phyloP scores from a whole-genome alignment of 2,888 invertebrate species.

The Dusona sp. region DNA sequence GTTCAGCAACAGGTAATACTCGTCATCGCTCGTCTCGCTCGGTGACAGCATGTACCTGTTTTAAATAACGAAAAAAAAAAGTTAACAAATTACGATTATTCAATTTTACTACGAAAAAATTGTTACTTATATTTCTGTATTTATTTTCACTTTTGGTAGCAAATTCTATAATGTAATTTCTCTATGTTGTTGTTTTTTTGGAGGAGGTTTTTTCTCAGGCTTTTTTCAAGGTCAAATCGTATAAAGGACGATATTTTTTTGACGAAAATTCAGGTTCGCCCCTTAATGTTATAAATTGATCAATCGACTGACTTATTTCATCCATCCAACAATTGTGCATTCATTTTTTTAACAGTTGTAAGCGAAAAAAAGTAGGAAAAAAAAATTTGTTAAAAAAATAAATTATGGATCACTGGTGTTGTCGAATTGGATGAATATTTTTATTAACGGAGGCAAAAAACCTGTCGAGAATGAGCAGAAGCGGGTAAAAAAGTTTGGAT shows the following conservation, averaged over 20 bases:
- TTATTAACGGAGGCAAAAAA: neutral
- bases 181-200: neutral
- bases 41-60: conserved; percentile 87
- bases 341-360: no score
- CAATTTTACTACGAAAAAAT: neutral
- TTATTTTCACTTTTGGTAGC: neutral
- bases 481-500: neutral
- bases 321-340: no score
- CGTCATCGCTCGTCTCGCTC: conserved; percentile 85
- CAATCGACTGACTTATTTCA: no score
- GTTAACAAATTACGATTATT: neutral
- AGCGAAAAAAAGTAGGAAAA: no score
- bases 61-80: neutral
- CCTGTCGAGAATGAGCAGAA: neutral
- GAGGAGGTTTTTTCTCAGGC: neutral
- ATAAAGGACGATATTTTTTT: neutral
- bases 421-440: neutral
- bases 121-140: neutral
- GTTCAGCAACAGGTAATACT: conserved; percentile 87
- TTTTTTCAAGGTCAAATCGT: neutral
- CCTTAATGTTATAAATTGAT: no score
- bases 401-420: neutral
- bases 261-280: neutral
- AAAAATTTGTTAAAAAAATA: neutral
- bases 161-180: neutral